Evolutionary conservation across 2,888 invertebrate species (phyloP).

Genomic region (Leptinotarsa peninsularis): DNA sequence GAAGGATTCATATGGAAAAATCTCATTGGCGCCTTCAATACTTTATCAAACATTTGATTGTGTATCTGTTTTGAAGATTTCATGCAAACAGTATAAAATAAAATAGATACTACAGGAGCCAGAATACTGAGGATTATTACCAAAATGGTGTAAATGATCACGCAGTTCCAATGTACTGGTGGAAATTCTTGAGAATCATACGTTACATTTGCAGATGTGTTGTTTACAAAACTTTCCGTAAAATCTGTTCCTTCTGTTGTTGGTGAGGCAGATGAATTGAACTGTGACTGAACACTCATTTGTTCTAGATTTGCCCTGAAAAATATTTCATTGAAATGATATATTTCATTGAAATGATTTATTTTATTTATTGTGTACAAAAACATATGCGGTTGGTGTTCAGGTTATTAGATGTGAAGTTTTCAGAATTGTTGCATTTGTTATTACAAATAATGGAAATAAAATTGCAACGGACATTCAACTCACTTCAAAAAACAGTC

Average conservation of each 20-base stretch:
- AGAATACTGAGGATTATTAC: slow-evolving; percentile 72
- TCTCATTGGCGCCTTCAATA: slow-evolving; percentile 80
- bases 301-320: slow-evolving; percentile 23
- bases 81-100: slow-evolving; percentile 82
- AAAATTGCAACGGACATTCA: too few relatives aligned
- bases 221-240: background rate
- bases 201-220: background rate
- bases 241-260: background rate
- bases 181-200: background rate
- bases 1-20: slow-evolving; percentile 89
- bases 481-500: too few relatives aligned
- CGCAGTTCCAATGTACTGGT: slow-evolving; percentile 53
- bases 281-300: background rate
- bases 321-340: background rate
- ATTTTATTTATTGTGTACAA: too few relatives aligned
- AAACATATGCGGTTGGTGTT: too few relatives aligned
- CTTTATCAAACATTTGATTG: slow-evolving; percentile 80
- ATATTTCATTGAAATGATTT: too few relatives aligned
- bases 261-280: background rate
- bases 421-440: too few relatives aligned
- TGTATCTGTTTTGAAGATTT: slow-evolving; percentile 81
- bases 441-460: too few relatives aligned
- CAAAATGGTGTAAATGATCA: slow-evolving; percentile 72
- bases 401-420: too few relatives aligned
- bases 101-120: slow-evolving; percentile 74